phyloP scores from a whole-genome alignment of 2,113 vertebrate species.

The Corythornis vintsioides region DNA sequence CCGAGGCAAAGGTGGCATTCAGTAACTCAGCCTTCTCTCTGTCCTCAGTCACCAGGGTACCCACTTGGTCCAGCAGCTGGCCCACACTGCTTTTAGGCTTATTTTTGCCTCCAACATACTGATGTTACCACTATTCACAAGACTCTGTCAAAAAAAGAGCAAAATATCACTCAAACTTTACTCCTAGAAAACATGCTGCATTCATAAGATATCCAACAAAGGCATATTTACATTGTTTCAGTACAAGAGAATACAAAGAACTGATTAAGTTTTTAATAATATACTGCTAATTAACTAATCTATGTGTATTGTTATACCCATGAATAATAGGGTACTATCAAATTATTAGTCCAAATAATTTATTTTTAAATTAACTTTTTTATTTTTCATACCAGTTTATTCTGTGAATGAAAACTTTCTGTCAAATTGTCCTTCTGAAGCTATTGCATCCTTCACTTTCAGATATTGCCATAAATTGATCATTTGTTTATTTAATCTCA shows the following conservation, averaged over 20 bases:
- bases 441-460: background rate
- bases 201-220: background rate
- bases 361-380: background rate
- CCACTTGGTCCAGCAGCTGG: no score
- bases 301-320: background rate
- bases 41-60: no score
- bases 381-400: background rate
- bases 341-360: background rate
- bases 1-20: no score
- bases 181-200: background rate
- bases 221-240: background rate
- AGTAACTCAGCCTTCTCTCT: no score
- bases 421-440: background rate
- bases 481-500: background rate
- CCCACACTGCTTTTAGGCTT: no score
- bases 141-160: background rate
- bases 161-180: background rate
- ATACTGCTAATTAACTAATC: background rate
- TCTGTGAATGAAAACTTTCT: background rate
- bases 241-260: background rate
- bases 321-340: background rate
- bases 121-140: background rate
- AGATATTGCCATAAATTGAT: background rate
- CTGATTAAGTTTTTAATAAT: background rate
- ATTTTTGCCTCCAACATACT: no score